Base-by-base conservation (phyloP, 2,113 vertebrate genomes). In the Axis porcinus region DNA sequence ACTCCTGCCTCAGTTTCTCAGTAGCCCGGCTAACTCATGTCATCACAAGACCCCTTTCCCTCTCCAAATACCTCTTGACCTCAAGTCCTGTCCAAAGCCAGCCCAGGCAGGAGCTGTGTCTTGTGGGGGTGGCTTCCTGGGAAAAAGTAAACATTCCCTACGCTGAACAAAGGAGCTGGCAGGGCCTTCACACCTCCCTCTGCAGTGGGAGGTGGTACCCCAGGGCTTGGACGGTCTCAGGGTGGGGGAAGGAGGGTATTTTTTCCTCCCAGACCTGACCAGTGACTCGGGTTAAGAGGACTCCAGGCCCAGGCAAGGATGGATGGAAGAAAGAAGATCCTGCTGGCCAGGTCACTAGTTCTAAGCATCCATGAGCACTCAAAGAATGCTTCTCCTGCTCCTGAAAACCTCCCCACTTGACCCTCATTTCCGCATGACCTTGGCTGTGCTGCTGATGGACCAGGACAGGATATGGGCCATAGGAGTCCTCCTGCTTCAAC, bases 91-190 rank as follows among this genome's bases (percentile, higher is more conserved):
- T 62, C 92, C 86, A 74, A 82, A 92, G 52, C 57, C 45, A 84
- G 92, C 27, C 33, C 70, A 88, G 89, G 91, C 74, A 15, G 43
- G 52, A 97, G 82, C 21, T 2, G 25, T 62, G 33, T 85, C 17
- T 64, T 40, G 25, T 14, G 45, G 45, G 54, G 95, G 79, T n/a
- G 30, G 94, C 89, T 97, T 95, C 96, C 96, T 83, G 94, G 92
- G 94, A 84, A 92, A 95, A 95, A 96, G 84, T 81, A 94, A 95
- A 95, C 89, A 97, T 67, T 92, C 96, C 74, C 82, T 11, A 28
- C 25, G 58, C 86, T 25, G 78, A 97, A 96, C 94, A 97, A 96
- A 97, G 47, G 92, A 17, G 4, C 52, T 91, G 88, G 95, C 95
- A 74, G 88, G 54, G 85, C 47, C 15, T n/a, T 86, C 57, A 78